Conservation (phyloP, 2,113 vertebrate genomes). For the Riparia riparia region DNA sequence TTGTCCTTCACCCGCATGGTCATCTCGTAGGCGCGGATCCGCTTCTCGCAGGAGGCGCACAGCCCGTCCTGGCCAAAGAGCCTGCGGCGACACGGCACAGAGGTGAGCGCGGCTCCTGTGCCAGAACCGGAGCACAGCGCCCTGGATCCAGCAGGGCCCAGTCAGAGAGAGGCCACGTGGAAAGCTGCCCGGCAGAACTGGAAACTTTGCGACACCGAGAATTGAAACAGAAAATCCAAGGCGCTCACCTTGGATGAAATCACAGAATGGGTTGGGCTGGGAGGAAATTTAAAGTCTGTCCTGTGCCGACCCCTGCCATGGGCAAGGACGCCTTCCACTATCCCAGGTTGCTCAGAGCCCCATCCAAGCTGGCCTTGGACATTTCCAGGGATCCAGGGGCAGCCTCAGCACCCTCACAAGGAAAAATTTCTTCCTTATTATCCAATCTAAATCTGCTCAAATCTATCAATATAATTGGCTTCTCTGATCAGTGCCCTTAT, state of each 20-base stretch:
- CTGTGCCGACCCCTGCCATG: neutral
- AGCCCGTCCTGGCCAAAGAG: conserved; percentile 97
- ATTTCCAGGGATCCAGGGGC: neutral
- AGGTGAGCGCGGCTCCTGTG: neutral
- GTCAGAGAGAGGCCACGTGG: neutral
- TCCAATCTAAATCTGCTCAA: neutral
- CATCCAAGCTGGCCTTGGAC: accelerated
- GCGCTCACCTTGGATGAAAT: neutral
- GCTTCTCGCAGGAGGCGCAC: conserved; percentile 95
- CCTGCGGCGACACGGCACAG: conserved; percentile 68
- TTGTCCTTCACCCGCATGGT: conserved; percentile 99
- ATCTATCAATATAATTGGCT: neutral
- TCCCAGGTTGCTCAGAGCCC: neutral
- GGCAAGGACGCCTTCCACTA: neutral
- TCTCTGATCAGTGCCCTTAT: neutral
- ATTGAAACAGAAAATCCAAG: neutral
- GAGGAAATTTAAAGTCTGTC: neutral
- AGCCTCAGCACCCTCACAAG: neutral
- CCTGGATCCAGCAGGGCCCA: neutral
- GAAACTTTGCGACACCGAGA: neutral
- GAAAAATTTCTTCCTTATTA: neutral
- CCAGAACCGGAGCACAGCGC: neutral
- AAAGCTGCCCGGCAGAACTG: neutral
- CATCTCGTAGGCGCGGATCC: conserved; percentile 98
- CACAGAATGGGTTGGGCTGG: too few species aligned